Percentiles rank a stretch among this genome's conserved stretches.
Conservation (phyloP, 2,113 vertebrate genomes). For the Lamprotornis superbus region DNA sequence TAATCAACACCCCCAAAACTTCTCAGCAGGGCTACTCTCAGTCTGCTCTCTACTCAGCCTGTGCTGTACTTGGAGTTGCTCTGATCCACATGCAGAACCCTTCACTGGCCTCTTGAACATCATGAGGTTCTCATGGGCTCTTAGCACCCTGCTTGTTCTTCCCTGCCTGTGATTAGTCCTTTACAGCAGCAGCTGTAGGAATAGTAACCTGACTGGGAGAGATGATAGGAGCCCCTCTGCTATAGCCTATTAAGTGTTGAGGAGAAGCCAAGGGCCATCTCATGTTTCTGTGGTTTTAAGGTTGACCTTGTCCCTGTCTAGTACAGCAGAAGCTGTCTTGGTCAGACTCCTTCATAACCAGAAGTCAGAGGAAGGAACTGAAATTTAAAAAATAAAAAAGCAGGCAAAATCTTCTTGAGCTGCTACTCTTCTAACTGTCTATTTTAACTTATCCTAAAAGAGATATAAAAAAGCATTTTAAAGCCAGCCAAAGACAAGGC, state of each 20-base stretch:
- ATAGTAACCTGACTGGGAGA: not conserved
- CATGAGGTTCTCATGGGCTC: not conserved
- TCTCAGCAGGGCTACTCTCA: not conserved
- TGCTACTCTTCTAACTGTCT: not conserved
- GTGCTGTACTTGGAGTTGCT: not conserved
- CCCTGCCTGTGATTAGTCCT: not conserved
- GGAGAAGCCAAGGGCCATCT: not conserved
- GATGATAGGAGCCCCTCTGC: not conserved
- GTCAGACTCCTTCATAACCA: not conserved
- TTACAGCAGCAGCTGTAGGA: not conserved
- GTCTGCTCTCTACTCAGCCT: not conserved
- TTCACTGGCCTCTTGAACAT: not conserved
- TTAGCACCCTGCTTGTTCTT: not conserved
- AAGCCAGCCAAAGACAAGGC: not conserved
- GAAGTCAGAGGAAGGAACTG: not conserved
- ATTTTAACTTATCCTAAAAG: not conserved
- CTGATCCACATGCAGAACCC: not conserved
- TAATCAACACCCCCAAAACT: not conserved
- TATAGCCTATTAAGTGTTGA: not conserved
- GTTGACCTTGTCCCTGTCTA: not conserved
- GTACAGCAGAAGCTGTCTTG: not conserved
- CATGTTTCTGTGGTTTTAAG: not conserved
- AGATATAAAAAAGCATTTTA: not conserved
- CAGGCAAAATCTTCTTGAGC: not conserved
- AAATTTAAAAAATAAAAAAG: not conserved